phyloP scores from a whole-genome alignment of 2,113 vertebrate species.

The Taxidea taxus region DNA sequence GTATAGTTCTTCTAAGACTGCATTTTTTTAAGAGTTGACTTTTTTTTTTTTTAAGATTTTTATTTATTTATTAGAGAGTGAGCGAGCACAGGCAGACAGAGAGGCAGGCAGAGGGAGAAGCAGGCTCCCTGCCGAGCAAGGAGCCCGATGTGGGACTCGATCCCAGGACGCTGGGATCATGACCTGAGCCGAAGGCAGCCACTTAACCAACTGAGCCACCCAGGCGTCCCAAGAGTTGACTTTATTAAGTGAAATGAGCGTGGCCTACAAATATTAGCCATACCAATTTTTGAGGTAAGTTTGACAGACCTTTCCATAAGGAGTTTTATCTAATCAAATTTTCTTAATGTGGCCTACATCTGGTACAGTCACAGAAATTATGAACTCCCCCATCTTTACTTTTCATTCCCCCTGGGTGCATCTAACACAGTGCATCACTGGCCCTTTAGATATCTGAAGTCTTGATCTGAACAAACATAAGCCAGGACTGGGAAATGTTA shows the following conservation, averaged over 20 bases:
- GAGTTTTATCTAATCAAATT: constrained; percentile 42
- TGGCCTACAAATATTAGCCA: not conserved
- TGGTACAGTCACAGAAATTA: not conserved
- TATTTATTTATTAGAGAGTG: no score
- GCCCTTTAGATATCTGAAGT: not conserved
- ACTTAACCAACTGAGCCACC: no score
- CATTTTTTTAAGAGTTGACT: constrained; percentile 21
- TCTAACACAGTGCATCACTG: not conserved
- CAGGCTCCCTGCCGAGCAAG: no score
- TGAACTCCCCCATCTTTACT: not conserved
- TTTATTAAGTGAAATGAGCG: constrained; percentile 52
- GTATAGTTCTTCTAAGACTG: not conserved
- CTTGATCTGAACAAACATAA: not conserved
- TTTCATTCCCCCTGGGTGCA: not conserved
- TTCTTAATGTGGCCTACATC: not conserved
- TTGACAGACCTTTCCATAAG: constrained; percentile 36
- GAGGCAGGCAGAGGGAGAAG: no score
- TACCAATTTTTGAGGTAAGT: not conserved
- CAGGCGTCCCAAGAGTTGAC: not conserved
- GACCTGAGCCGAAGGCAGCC: no score
- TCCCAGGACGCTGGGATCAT: no score
- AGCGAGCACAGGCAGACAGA: no score
- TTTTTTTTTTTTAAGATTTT: no score
- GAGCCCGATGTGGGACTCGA: no score
- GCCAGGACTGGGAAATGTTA: not conserved